phyloP scores from a whole-genome alignment of 1,140 invertebrate species.

The Trichomalopsis sarcophagae region DNA sequence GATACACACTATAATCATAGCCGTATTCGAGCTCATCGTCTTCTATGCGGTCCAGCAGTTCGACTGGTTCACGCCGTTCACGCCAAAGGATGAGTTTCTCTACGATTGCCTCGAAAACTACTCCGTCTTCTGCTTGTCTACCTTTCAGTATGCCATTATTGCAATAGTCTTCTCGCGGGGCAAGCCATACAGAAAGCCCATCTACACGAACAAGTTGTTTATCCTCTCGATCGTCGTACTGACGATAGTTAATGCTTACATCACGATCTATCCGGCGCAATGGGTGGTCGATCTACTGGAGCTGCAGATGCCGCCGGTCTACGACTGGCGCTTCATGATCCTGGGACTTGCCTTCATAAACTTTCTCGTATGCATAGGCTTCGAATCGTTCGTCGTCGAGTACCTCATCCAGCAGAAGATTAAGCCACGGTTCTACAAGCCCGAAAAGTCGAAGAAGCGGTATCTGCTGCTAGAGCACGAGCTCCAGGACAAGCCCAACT shows the following conservation, averaged over 20 bases:
- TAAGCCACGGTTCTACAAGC: constrained; percentile 75
- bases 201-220: constrained; percentile 87
- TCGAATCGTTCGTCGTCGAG: constrained; percentile 80
- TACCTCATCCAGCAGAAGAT: constrained; percentile 76
- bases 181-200: constrained; percentile 88
- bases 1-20: constrained; percentile 85
- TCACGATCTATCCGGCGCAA: constrained; percentile 81
- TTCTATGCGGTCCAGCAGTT: constrained; percentile 80
- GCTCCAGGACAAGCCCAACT: constrained; percentile 63
- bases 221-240: constrained; percentile 80
- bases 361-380: constrained; percentile 78
- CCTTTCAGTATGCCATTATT: constrained; percentile 95
- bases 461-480: constrained; percentile 74
- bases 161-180: constrained; percentile 94
- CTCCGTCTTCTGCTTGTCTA: constrained; percentile 89
- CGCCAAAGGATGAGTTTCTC: constrained; percentile 69
- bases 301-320: constrained; percentile 80
- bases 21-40: constrained; percentile 80
- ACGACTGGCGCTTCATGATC: constrained; percentile 79
- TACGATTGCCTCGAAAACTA: constrained; percentile 87
- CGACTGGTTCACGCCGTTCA: constrained; percentile 83
- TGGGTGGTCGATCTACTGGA: constrained; percentile 80
- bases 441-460: constrained; percentile 76
- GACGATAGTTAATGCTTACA: constrained; percentile 79
- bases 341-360: constrained; percentile 78